Evolutionary conservation across 35 echinoderm and acorn worm genomes (phyloP).

Genomic region (Ophioderma brevispina): DNA sequence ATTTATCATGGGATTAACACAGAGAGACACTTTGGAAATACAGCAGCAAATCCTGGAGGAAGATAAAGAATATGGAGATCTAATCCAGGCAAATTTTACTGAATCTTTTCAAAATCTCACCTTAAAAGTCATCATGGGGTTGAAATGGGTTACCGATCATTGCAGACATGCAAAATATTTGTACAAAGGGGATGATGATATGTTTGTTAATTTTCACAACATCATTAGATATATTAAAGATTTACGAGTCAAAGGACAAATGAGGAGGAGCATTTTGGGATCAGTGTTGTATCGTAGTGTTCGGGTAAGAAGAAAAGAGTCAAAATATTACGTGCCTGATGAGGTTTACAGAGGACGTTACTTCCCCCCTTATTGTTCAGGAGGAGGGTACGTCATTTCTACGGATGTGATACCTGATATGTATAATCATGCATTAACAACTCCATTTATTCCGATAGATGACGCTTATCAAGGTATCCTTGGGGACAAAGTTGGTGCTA

Average conservation of each 20-base stretch:
- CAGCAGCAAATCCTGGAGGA: constrained; percentile 75
- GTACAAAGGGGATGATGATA: constrained; percentile 97
- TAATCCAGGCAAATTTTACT: constrained; percentile 79
- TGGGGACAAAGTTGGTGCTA: constrained; percentile 64
- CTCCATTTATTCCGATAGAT: constrained; percentile 86
- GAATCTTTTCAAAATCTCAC: constrained; percentile 90
- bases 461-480: constrained; percentile 90
- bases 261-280: constrained; percentile 58
- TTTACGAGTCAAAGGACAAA: constrained; percentile 27
- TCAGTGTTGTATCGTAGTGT: constrained; percentile 63
- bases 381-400: constrained; percentile 88
- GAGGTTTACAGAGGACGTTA: constrained; percentile 79
- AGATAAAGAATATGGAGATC: constrained; percentile 74
- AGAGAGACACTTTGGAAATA: constrained; percentile 69
- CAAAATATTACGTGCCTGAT: constrained; percentile 80
- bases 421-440: constrained; percentile 76
- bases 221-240: constrained; percentile 67
- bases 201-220: constrained; percentile 89
- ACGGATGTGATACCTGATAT: constrained; percentile 71
- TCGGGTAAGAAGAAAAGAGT: constrained; percentile 50
- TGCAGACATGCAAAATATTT: constrained; percentile 79
- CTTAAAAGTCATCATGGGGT: constrained; percentile 76
- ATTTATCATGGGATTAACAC: constrained; percentile 87
- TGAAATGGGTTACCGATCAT: constrained; percentile 82
- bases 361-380: constrained; percentile 95